phyloP scores from a whole-genome alignment of 1,140 invertebrate species.

The Atopsyche davidsoni region DNA sequence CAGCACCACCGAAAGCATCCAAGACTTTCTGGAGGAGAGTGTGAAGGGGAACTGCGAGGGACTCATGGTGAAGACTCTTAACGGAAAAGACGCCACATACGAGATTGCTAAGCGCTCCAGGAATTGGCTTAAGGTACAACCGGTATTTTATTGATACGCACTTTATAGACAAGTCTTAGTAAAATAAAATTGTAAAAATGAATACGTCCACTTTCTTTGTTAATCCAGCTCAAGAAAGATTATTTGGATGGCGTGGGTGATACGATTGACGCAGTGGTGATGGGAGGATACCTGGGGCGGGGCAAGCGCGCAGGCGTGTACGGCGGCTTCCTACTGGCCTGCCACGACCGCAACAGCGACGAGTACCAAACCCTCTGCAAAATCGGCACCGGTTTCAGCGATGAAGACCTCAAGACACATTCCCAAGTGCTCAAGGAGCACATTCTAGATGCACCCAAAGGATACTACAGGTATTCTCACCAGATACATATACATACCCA shows the following conservation, averaged over 20 bases:
- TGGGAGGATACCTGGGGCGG: constrained; percentile 91
- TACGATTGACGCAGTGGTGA: constrained; percentile 90
- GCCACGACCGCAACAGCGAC: constrained; percentile 89
- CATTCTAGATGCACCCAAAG: constrained; percentile 63
- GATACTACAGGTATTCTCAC: constrained; percentile 84
- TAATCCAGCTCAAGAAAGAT: constrained; percentile 81
- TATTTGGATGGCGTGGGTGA: constrained; percentile 94
- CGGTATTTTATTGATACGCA: not conserved
- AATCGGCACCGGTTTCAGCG: constrained; percentile 96
- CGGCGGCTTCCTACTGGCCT: constrained; percentile 96
- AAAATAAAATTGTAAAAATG: not conserved
- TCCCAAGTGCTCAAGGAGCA: constrained; percentile 74
- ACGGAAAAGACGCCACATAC: constrained; percentile 84
- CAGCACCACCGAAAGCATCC: constrained; percentile 84
- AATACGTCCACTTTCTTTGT: constrained; percentile 5
- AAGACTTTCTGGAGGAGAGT: constrained; percentile 92
- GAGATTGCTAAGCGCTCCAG: constrained; percentile 96
- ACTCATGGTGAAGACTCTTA: constrained; percentile 96
- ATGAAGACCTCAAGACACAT: constrained; percentile 80
- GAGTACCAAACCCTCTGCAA: constrained; percentile 79
- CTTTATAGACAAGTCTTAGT: not conserved
- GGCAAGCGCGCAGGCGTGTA: constrained; percentile 92
- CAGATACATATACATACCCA: too few relatives aligned
- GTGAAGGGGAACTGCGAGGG: constrained; percentile 97
- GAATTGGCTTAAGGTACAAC: constrained; percentile 86